These are phyloP conservation scores for Trichogramma dendrolimi DNA, from an alignment of 2,888 invertebrate species.

Conservation along the genomic window DNA sequence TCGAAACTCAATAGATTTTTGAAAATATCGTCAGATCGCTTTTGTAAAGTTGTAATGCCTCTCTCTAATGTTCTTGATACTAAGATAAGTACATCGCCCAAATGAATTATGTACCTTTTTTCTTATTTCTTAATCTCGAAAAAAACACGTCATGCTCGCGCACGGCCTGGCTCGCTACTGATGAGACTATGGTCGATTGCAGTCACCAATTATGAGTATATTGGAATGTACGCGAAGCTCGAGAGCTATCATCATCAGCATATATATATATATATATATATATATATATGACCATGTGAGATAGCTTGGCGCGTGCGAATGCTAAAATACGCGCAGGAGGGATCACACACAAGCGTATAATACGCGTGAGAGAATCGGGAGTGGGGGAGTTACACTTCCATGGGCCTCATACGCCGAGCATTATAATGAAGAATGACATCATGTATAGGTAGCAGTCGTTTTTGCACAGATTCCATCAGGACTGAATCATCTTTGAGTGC, in stretches of 20 bases:
- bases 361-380: neutral
- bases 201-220: neutral
- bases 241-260: neutral
- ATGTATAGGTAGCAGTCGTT: slow-evolving; percentile 38
- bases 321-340: too few relatives aligned
- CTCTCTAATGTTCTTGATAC: slow-evolving; percentile 45
- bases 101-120: slow-evolving; percentile 1
- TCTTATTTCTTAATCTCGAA: neutral
- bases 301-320: too few relatives aligned
- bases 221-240: neutral
- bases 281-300: too few relatives aligned
- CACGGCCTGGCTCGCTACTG: slow-evolving; percentile 3
- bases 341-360: neutral
- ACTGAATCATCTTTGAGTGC: slow-evolving; percentile 39
- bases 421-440: slow-evolving; percentile 50
- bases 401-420: slow-evolving; percentile 43
- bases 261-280: too few relatives aligned
- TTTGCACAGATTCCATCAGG: slow-evolving; percentile 48
- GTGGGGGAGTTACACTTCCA: slow-evolving; percentile 29
- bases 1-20: slow-evolving; percentile 33
- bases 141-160: neutral
- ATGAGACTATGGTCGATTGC: slow-evolving; percentile 1
- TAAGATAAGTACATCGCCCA: slow-evolving; percentile 44
- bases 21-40: slow-evolving; percentile 45
- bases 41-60: slow-evolving; percentile 36